Evolutionary conservation across 2,888 invertebrate species (phyloP), one percentile per base, ranked within the genome.

Genomic region (Euphydryas editha): DNA sequence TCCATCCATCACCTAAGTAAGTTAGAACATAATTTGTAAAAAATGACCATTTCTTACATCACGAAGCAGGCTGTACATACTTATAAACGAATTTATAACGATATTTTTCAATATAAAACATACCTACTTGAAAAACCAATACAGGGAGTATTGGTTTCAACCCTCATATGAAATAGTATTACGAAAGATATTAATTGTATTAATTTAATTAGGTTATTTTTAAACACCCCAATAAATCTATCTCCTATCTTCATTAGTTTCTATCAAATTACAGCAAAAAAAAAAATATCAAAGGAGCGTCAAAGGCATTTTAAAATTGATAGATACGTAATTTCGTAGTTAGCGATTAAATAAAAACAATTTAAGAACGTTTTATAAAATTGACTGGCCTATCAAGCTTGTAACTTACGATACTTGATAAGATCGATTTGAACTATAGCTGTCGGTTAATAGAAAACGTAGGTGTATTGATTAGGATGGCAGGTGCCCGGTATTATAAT

Each of bases 361-460:
- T 63, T 57, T 17, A 62, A 36, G 30, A 17, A 54, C 44, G 21
- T 63, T 51, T 58, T 63, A 62, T 51, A 17, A 47, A 8, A 42
- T 57, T 49, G 21, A 54, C 24, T 49, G 46, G 42, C 49, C 49
- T 24, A 63, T 39, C 49, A 58, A 58, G 36, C 62, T 56, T 62
- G 56, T 46, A 62, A 42, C 15, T 49, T 42, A 24, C 24, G 51
- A 5, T 36, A 3, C 6, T 18, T n/a, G 63, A 63, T 63, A 63
- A 42, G 42, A 58, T 62, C 63, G 13, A 21, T 13, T 49, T 39
- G 36, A 62, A 20, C 56, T 49, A 49, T 58, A 44, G 42, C 44
- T 58, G 42, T 51, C 49, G n/a, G 58, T 63, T 64, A 57, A 64
- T 64, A 59, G 51, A 64, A 51, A 58, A 59, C 47, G 24, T 54